Percentiles rank a stretch among this genome's conserved stretches.
Evolutionary conservation across 2,888 invertebrate species (phyloP).

Genomic region (Neoscelio sp.): DNA sequence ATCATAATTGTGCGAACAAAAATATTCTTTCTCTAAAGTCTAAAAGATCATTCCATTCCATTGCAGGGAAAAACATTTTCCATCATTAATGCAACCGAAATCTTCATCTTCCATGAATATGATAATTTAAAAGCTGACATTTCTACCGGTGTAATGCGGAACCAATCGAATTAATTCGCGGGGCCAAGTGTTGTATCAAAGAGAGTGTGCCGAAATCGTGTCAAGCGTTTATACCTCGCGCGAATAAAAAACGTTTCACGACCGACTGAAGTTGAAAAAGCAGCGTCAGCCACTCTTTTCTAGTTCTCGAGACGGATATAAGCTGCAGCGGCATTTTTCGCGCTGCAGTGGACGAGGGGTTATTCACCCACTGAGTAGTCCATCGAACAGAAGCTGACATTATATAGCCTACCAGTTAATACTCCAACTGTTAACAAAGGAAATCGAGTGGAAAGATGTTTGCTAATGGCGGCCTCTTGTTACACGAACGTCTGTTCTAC

Average conservation of each 20-base stretch:
- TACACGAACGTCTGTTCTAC: neutral
- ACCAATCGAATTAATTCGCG: conserved; percentile 16
- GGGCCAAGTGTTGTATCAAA: conserved; percentile 38
- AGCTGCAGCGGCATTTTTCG: conserved; percentile 59
- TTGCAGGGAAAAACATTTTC: no score
- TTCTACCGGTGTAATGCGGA: neutral
- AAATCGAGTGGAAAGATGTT: conserved; percentile 46
- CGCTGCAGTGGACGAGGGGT: conserved; percentile 46
- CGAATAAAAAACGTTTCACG: conserved; percentile 40
- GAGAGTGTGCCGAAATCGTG: conserved; percentile 39
- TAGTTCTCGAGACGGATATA: conserved; percentile 55
- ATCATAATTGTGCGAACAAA: neutral
- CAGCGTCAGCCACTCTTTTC: conserved; percentile 58
- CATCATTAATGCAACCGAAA: no score
- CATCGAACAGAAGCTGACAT: conserved; percentile 54
- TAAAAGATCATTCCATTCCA: no score
- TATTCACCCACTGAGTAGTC: conserved; percentile 54
- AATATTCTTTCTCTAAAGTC: no score
- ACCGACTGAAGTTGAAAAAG: conserved; percentile 35
- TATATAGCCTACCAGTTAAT: conserved; percentile 28
- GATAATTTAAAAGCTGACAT: no score
- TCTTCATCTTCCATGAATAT: no score
- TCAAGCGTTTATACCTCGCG: conserved; percentile 42
- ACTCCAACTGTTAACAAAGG: conserved; percentile 28
- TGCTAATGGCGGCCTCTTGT: conserved; percentile 38